Base-by-base conservation (phyloP, 2,888 invertebrate species). In the Eretmocerus hayati region DNA sequence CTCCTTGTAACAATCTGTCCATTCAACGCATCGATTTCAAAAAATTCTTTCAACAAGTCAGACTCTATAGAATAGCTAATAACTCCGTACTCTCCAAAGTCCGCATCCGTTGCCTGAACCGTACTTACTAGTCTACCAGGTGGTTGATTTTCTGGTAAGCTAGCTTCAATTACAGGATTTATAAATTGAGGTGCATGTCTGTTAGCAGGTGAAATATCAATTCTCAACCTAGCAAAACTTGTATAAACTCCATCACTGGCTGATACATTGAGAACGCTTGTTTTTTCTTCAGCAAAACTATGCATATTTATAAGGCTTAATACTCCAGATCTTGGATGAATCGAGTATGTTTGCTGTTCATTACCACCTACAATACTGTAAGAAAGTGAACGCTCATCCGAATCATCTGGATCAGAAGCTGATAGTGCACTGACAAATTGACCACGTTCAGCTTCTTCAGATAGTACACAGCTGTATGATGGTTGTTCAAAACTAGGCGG, bases 201-300 rank as follows among this genome's bases (percentile, higher is more conserved):
- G 75, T 94, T 94, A 53, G 87, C 84, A 8, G 90, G 83, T 50
- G 87, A 74, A 54, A 86, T 78, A 62, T 85, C 80, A 41, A 90
- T 84, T 74, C 87, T 87, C 15, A 90, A 79, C 56, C 89, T 76
- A 2, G 91, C 84, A 72, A 88, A 94, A 56, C 84, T 87, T 6
- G 91, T 92, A 74, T 92, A 94, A 31, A 95, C 90, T 26, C 95
- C 95, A 75, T 97, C 96, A 46, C 90, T 90, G 32, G 92, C 95
- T 2, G 94, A 94, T 26, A 96, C 85, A 75, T 96, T 96, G 50
- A 96, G 77, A 51, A 81, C 73, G 62, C 83, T 82, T 44, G 77
- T 74, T 42, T 80, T 77, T 56, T 78, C 75, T 41, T 83, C 81
- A 4, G 81, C 80, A 59, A 85, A 83, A 63, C 84, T 84, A 53